phyloP scores from a whole-genome alignment of 2,888 invertebrate species.

The Drosophila kanekoi region DNA sequence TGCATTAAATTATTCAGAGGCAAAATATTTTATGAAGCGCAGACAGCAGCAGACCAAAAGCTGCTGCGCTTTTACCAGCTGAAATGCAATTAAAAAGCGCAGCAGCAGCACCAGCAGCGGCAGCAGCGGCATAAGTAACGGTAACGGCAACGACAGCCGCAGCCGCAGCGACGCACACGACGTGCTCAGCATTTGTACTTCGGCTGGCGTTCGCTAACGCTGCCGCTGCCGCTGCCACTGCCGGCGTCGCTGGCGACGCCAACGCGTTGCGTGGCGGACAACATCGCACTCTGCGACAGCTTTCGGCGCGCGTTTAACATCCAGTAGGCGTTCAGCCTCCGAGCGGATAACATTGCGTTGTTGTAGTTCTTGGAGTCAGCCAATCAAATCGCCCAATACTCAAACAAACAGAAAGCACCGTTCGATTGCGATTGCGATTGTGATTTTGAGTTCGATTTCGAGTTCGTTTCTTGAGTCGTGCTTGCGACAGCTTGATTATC shows the following conservation, averaged over 20 bases:
- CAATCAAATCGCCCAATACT: conserved; percentile 27
- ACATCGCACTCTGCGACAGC: conserved; percentile 66
- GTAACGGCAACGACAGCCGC: not conserved
- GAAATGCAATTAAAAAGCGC: conserved; percentile 75
- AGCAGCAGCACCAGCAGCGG: conserved; percentile 35
- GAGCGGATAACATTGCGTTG: conserved; percentile 85
- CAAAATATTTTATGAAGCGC: conserved; percentile 64
- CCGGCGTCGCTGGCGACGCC: conserved; percentile 14
- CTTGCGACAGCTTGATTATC: not conserved
- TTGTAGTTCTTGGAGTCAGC: conserved; percentile 74
- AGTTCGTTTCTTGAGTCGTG: conserved; percentile 42
- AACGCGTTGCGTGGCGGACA: conserved; percentile 48
- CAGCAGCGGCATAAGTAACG: conserved; percentile 7
- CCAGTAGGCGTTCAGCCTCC: conserved; percentile 85
- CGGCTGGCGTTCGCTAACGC: conserved; percentile 2
- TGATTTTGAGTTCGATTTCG: conserved; percentile 31
- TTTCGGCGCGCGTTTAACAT: conserved; percentile 74
- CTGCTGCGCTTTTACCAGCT: conserved; percentile 72
- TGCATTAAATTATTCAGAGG: conserved; percentile 72
- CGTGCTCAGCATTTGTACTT: conserved; percentile 1
- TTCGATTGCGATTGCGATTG: conserved; percentile 9
- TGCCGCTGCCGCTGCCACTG: conserved; percentile 11
- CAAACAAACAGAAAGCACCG: conserved; percentile 32
- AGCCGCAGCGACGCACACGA: conserved; percentile 12
- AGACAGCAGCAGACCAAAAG: conserved; percentile 34